These are phyloP conservation scores for Mamestra brassicae DNA, from an alignment of 2,888 invertebrate species.

Conservation along the genomic window DNA sequence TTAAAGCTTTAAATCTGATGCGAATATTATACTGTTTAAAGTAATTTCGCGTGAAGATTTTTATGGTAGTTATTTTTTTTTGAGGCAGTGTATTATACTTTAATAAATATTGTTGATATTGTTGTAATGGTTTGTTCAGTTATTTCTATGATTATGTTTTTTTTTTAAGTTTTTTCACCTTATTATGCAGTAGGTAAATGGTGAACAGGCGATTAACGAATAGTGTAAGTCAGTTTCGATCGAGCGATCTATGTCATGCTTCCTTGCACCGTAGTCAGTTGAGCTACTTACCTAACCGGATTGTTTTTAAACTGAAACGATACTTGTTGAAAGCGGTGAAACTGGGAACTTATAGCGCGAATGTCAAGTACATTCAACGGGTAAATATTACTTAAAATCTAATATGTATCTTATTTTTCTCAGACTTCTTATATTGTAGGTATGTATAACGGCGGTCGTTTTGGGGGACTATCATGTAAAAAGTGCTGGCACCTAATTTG, in stretches of 20 bases:
- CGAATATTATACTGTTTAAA: conserved; percentile 8
- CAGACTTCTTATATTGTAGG: background rate
- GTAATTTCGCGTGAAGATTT: background rate
- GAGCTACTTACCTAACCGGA: background rate
- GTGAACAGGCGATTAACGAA: no score
- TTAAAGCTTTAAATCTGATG: conserved; percentile 13
- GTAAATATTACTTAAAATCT: background rate
- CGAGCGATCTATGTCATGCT: background rate
- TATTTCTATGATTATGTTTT: no score
- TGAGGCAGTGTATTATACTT: no score
- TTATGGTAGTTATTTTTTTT: background rate
- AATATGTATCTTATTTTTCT: no score
- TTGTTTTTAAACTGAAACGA: background rate
- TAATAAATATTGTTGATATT: no score
- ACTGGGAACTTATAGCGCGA: no score
- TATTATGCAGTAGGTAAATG: background rate
- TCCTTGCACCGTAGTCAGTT: background rate
- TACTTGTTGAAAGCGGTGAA: background rate
- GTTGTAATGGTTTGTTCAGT: no score
- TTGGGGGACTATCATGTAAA: no score
- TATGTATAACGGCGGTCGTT: no score
- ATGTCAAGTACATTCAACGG: no score
- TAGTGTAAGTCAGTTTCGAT: background rate
- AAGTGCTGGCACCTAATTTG: background rate
- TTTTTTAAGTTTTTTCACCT: no score